phyloP scores from a whole-genome alignment of 2,888 invertebrate genomes.

The Pammene aurita region DNA sequence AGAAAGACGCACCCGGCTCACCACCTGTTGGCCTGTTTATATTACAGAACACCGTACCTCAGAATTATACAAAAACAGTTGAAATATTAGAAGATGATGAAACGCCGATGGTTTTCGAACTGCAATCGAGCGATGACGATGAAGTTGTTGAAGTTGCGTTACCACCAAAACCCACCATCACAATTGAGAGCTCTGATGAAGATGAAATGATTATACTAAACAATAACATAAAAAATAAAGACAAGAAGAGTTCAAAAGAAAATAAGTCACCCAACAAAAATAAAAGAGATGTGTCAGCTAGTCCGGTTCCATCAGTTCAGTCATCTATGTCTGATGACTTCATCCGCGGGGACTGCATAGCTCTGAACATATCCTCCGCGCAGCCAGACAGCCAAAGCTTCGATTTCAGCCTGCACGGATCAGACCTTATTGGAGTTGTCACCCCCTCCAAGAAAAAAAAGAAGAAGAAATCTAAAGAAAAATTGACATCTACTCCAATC shows the following conservation, averaged over 20 bases:
- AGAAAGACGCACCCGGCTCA: conserved; percentile 51
- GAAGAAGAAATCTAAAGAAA: conserved; percentile 70
- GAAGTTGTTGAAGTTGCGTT: conserved; percentile 77
- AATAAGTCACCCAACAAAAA: conserved; percentile 47
- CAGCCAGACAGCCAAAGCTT: conserved; percentile 68
- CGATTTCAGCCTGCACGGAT: conserved; percentile 78
- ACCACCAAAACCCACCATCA: conserved; percentile 76
- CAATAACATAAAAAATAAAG: conserved; percentile 46
- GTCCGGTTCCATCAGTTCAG: conserved; percentile 77
- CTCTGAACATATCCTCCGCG: conserved; percentile 75
- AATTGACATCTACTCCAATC: conserved; percentile 62
- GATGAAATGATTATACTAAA: conserved; percentile 62
- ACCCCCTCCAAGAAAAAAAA: conserved; percentile 72
- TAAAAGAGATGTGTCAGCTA: conserved; percentile 65
- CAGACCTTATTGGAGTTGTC: conserved; percentile 68
- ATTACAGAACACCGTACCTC: conserved; percentile 64
- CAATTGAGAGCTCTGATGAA: conserved; percentile 79
- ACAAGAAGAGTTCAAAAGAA: conserved; percentile 47
- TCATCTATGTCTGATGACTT: conserved; percentile 80
- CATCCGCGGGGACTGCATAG: conserved; percentile 77
- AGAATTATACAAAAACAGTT: conserved; percentile 62
- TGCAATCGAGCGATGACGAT: conserved; percentile 77
- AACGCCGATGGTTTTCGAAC: conserved; percentile 54
- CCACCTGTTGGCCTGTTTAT: conserved; percentile 57
- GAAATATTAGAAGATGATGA: conserved; percentile 68